Base-by-base conservation (phyloP, 1,140 invertebrate species). In the Drosophila auraria region DNA sequence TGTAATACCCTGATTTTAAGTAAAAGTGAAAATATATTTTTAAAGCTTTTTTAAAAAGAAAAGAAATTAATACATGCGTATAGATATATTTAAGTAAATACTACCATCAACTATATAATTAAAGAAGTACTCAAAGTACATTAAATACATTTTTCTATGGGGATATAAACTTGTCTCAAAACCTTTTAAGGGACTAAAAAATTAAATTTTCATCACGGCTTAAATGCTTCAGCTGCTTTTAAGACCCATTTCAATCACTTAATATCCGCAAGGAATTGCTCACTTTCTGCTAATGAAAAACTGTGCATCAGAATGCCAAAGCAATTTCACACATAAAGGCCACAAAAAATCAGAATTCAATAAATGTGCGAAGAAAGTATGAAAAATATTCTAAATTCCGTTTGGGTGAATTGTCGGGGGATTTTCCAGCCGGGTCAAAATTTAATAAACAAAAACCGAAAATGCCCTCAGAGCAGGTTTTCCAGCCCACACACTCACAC, bases 401-500 rank as follows among this genome's bases (percentile, higher is more conserved):
- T 20, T 59, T 60, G 27, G 64, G 12, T 30, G 40, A 23, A 56
- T 15, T 20, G 33, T 56, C 54, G 38, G 20, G 23, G 53, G 15
- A 51, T 59, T 44, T 53, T 38, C n/a, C 36, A 72, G 53, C 51
- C 51, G 38, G 80, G 38, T 57, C 53, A 53, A 62, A 84, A 83
- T 81, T 84, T 72, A 84, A 83, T 83, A 83, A 83, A 80, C 82
- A 74, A 80, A 82, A 83, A 71, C 61, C 61, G 15, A 63, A 83
- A 83, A 84, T 68, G 53, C 40, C 71, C 54, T 30, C 12, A 49
- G 68, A 71, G 61, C 47, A 71, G 49, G 63, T 45, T 70, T 53
- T 47, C 23, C 38, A 79, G 25, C 44, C 38, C 65, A 51, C 49
- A 60, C 60, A 38, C 9, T 36, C 49, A 45, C 14, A 47, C 60